Percentiles rank a stretch among this genome's conserved stretches.
phyloP scores from a whole-genome alignment of 2,888 invertebrate genomes.

The Dryomyza anilis region DNA sequence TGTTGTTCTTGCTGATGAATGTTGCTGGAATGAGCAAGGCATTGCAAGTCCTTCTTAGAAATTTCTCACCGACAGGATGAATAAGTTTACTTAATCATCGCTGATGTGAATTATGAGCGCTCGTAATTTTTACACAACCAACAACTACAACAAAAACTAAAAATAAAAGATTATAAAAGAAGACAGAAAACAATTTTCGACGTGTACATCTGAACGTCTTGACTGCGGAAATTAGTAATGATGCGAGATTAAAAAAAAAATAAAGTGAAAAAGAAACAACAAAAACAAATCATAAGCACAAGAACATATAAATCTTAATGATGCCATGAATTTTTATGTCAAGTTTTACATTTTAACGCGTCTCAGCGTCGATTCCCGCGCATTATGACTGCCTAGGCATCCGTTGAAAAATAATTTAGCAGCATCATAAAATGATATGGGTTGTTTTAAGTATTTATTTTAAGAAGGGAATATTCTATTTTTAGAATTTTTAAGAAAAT shows the following conservation, averaged over 20 bases:
- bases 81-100: background rate
- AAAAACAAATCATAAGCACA: background rate
- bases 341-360: background rate
- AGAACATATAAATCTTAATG: background rate
- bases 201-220: background rate
- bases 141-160: background rate
- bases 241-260: background rate
- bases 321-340: conserved; percentile 13
- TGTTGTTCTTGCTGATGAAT: background rate
- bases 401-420: too few species aligned
- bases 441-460: too few species aligned
- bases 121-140: background rate
- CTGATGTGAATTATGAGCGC: background rate
- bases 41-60: background rate
- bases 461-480: too few species aligned
- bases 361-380: background rate
- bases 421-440: too few species aligned
- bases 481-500: too few species aligned
- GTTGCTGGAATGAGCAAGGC: background rate
- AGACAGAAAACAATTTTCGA: background rate
- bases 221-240: background rate
- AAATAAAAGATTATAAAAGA: background rate
- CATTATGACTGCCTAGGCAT: too few species aligned
- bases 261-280: background rate
- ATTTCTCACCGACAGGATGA: background rate